Base-by-base conservation (phyloP, 2,797 vertebrate genomes). In the Halcyon chelicuti region DNA sequence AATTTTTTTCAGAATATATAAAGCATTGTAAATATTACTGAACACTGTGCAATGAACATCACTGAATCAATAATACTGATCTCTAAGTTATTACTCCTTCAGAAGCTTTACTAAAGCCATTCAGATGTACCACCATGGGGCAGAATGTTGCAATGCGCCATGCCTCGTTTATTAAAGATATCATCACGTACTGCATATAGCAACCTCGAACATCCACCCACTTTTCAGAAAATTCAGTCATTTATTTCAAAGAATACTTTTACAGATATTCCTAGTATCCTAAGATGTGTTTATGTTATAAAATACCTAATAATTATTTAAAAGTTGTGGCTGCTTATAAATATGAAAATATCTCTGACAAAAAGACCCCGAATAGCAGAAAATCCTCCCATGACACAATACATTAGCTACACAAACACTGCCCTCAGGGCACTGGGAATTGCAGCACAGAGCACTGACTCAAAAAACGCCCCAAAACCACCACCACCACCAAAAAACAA, bases 381-480 rank as follows among this genome's bases (percentile, higher is more conserved):
- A 90, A 94, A 91, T 66, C 66, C 75, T 47, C 66, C 46, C 11
- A 6, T 90, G 76, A 86, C 62, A 44, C 51, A 88, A 84, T 58
- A 62, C 29, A 86, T 88, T 90, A 90, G 47, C 54, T 94, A 49
- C 8, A 93, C 33, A 90, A 94, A 85, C 58, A 71, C 25, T 75
- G 14, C 51, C 65, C 61, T 57, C 52, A 42, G 81, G 81, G 26
- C 31, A 76, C 54, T 80, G 42, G 25, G 66, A 93, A 88, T 5
- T 44, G 22, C 58, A 72, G 46, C 44, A 68, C 1, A 2, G 68
- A 92, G 49, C n/a, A 65, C 17, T 66, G 39, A 86, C 82, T 15
- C 4, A 68, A 72, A 79, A 17, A 80, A 62, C 58, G 35, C 37
- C 37, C 37, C 37, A 39, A 39, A 39, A 28, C n/a, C n/a, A n/a